A percentile compares a stretch with the other conserved stretches of the same genome.
These are phyloP conservation scores for Otus sunia DNA, from an alignment of 2,113 vertebrate genomes.

Conservation along the genomic window DNA sequence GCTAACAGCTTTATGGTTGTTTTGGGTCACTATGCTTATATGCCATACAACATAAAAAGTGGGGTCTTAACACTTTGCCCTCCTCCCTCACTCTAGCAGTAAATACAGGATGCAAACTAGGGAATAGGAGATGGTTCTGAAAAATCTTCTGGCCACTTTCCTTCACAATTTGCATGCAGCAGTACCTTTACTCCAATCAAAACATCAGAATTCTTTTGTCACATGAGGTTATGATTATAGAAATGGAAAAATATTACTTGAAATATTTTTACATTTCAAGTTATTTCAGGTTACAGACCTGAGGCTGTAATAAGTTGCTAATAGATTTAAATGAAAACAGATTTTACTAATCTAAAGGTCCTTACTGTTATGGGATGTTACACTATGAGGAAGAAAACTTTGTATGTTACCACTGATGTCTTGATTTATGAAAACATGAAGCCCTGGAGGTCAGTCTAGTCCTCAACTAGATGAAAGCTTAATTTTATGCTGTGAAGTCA, in stretches of 20 bases:
- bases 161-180: rapidly evolving
- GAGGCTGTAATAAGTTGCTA: not conserved
- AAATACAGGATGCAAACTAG: not conserved
- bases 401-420: not conserved
- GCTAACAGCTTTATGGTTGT: not conserved
- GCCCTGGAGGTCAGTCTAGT: not conserved
- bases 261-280: not conserved
- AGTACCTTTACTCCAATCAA: not conserved
- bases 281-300: not conserved
- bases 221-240: not conserved
- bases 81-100: not conserved
- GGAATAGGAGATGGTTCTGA: not conserved
- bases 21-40: not conserved
- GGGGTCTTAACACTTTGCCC: not conserved
- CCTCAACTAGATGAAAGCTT: not conserved
- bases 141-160: not conserved
- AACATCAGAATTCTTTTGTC: not conserved
- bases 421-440: not conserved
- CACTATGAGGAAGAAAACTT: not conserved
- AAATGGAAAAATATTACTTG: not conserved
- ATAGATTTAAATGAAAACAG: not conserved
- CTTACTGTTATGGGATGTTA: not conserved
- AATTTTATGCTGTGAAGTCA: not conserved
- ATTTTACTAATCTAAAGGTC: not conserved
- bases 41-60: not conserved